phyloP scores from a whole-genome alignment of 2,113 vertebrate species.

The Microcebus jonahi region DNA sequence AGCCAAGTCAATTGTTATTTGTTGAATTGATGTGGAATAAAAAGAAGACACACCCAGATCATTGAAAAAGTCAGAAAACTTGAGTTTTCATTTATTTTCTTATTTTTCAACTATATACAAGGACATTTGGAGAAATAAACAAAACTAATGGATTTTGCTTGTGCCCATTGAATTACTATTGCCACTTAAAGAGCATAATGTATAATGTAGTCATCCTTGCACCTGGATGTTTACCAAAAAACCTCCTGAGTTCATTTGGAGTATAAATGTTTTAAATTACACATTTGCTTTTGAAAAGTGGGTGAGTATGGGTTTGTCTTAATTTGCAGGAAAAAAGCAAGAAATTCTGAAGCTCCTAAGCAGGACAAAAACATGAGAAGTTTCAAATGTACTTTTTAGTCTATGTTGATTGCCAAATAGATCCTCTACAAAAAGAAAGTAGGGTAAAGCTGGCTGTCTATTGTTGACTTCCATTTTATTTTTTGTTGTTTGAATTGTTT shows the following conservation, averaged over 20 bases:
- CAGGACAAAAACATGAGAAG: not conserved
- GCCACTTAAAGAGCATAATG: not conserved
- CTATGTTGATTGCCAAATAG: not conserved
- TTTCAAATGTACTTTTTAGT: not conserved
- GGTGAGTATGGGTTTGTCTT: not conserved
- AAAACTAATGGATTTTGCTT: not conserved
- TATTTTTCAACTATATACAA: not conserved
- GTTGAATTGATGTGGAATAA: not conserved
- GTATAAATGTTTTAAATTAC: not conserved
- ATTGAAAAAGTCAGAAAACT: not conserved
- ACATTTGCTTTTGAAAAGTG: conserved; percentile 12
- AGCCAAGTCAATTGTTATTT: not conserved
- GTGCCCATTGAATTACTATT: not conserved
- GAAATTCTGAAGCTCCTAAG: not conserved
- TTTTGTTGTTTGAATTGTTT: conserved; percentile 3
- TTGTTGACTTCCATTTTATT: not conserved
- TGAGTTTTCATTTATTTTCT: not conserved
- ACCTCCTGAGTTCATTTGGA: not conserved
- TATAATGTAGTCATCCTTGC: not conserved
- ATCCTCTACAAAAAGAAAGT: not conserved
- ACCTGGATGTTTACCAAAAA: not conserved
- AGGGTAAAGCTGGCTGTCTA: not conserved
- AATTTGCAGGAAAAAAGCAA: not conserved
- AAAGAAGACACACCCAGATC: not conserved
- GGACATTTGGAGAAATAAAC: not conserved